Conservation (phyloP, 92 coral and sea anemone genomes). For the Zoanthus gigantus region DNA sequence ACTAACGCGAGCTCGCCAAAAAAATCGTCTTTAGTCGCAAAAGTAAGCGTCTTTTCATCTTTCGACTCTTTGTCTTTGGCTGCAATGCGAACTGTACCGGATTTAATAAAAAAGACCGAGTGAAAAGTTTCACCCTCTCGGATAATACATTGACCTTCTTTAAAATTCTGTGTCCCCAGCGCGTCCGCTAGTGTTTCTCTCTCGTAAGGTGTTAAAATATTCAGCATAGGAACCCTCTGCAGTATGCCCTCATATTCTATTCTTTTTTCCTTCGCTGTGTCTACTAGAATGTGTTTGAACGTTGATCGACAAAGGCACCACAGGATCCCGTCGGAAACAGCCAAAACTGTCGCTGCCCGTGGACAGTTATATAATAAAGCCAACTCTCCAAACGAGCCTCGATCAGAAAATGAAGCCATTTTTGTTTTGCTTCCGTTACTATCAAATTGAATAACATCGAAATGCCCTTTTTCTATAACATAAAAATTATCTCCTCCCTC, state of each 20-base stretch:
- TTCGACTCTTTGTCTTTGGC: conserved; percentile 29
- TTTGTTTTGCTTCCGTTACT: conserved; percentile 33
- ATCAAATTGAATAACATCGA: conserved; percentile 55
- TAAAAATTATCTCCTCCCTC: conserved; percentile 71
- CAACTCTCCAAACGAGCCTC: conserved; percentile 69
- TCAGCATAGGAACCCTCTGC: conserved; percentile 55
- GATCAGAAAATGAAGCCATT: conserved; percentile 48
- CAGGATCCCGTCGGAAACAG: conserved; percentile 49
- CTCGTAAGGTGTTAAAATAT: conserved; percentile 62
- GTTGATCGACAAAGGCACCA: conserved; percentile 68
- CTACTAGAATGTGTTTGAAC: conserved; percentile 64
- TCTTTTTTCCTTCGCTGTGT: conserved; percentile 63
- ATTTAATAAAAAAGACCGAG: conserved; percentile 65
- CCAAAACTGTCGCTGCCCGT: conserved; percentile 64
- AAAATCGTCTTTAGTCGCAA: conserved; percentile 58
- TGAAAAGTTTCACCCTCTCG: conserved; percentile 53
- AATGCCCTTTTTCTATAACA: conserved; percentile 64
- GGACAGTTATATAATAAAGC: conserved; percentile 71
- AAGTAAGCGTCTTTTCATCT: conserved; percentile 43
- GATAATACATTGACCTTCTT: conserved; percentile 63
- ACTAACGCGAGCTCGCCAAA: conserved; percentile 72
- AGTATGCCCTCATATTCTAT: conserved; percentile 57
- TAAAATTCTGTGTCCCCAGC: conserved; percentile 47
- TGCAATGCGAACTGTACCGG: conserved; percentile 57
- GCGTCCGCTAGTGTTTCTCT: conserved; percentile 64